phyloP scores from a whole-genome alignment of 1,140 invertebrate species.

The Drosophila albomicans region DNA sequence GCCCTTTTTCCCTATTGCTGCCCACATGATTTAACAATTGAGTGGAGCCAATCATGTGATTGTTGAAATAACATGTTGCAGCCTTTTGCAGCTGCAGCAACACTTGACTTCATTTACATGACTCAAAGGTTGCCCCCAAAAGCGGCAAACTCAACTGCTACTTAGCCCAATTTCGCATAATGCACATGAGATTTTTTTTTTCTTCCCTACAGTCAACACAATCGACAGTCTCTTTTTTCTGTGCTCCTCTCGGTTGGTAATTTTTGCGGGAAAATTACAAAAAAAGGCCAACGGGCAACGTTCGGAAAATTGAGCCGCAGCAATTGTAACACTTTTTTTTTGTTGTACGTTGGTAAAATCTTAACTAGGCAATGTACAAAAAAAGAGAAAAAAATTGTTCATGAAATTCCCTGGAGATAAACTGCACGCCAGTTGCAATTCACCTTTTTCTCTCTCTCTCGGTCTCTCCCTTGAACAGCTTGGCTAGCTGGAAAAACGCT shows the following conservation, averaged over 20 bases:
- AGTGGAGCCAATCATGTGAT: conserved; percentile 71
- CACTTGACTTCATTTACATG: conserved; percentile 79
- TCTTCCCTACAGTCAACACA: not conserved
- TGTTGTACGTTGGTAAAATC: conserved; percentile 19
- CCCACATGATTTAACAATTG: conserved; percentile 29
- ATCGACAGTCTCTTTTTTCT: conserved; percentile 12
- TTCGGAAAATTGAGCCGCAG: conserved; percentile 67
- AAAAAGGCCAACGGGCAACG: conserved; percentile 64
- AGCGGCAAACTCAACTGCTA: conserved; percentile 56
- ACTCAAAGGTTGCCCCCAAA: conserved; percentile 45
- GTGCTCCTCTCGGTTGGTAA: not conserved
- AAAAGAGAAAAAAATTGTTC: conserved; percentile 34
- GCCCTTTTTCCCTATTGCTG: not conserved
- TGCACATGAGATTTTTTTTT: conserved; percentile 63
- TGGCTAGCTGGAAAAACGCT: conserved; percentile 69
- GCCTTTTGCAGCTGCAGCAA: conserved; percentile 39
- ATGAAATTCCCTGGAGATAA: conserved; percentile 66
- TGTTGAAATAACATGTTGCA: conserved; percentile 78
- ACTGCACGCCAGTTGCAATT: conserved; percentile 51
- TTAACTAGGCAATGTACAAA: conserved; percentile 52
- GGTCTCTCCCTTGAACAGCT: conserved; percentile 2
- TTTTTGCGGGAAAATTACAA: conserved; percentile 58
- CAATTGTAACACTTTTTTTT: conserved; percentile 71
- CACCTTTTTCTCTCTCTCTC: not conserved
- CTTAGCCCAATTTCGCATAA: conserved; percentile 83